Evolutionary conservation across 2,797 vertebrate species (phyloP), one percentile per base, ranked within the genome.

Genomic region (Ibycter americanus): DNA sequence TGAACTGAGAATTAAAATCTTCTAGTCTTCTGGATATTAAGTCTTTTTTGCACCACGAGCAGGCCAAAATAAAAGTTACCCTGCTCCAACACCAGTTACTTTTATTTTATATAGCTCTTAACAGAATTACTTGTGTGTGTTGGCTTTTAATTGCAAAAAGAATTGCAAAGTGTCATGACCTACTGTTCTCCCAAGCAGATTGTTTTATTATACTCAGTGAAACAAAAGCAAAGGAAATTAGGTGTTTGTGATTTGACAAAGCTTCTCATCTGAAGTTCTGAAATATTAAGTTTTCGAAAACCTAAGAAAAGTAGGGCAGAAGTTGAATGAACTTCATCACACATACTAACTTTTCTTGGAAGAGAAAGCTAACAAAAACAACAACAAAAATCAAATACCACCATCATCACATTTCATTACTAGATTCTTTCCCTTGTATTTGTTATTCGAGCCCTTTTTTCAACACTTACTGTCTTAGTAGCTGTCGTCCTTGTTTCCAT

Each of bases 401-500:
- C 21, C 38, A 83, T 19, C 49, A 87, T 36, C 31, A 67, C 49
- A 63, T 76, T 82, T 74, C 21, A 73, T 46, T 70, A 88, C 22
- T 42, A 79, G 80, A 72, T 72, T 55, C 15, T 42, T 63, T 62
- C n/a, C 40, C 34, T 61, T 86, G 27, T 8, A 34, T 47, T 87
- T 3, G 4, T 72, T 89, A 84, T 66, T 82, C 1, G 7, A 83
- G 25, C 26, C 21, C 14, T 79, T 89, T 74, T 70, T 52, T 42
- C 47, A 47, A 76, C 74, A 98, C 99, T 99, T 98, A 99, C 99
- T 99, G 99, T 98, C 99, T 98, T 96, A 99, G 98, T 86, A 99
- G 99, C 94, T 99, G 99, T 9, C 99, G 98, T 74, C 99, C 99
- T 98, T 99, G 99, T 98, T 99, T 99, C 99, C 99, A 99, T 97